Conservation (phyloP, 2,888 invertebrate species). For the Ichneumoninae sp. region DNA sequence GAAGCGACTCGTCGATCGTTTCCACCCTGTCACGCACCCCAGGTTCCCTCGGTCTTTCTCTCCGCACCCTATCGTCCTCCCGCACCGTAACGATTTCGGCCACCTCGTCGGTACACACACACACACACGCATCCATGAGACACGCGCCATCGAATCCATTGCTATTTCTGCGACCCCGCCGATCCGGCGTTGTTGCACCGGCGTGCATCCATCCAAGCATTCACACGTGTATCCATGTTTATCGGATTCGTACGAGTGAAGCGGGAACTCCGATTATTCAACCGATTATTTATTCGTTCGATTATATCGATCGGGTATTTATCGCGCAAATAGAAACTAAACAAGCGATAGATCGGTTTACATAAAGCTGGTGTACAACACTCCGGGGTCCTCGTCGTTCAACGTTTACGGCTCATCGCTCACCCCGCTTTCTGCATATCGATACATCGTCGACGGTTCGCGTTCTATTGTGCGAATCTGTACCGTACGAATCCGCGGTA, state of each 20-base stretch:
- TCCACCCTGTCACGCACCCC: constrained; percentile 68
- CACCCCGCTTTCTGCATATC: constrained; percentile 42
- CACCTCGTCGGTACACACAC: constrained; percentile 15
- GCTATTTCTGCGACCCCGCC: constrained; percentile 43
- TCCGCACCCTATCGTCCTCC: constrained; percentile 24
- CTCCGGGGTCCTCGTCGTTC: constrained; percentile 44
- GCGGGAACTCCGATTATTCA: constrained; percentile 49
- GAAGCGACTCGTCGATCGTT: constrained; percentile 62
- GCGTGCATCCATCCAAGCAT: constrained; percentile 28
- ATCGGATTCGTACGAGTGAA: constrained; percentile 40
- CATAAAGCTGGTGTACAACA: constrained; percentile 28
- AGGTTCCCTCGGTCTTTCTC: constrained; percentile 51
- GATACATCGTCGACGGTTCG: constrained; percentile 53
- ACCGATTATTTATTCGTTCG: constrained; percentile 65
- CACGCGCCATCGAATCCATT: constrained; percentile 55
- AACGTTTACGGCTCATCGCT: constrained; percentile 60
- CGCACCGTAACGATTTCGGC: constrained; percentile 24
- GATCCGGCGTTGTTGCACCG: constrained; percentile 43
- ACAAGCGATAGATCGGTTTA: constrained; percentile 56
- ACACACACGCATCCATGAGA: constrained; percentile 36
- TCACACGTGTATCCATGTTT: constrained; percentile 31
- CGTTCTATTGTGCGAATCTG: constrained; percentile 9
- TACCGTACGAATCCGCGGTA: neutral
- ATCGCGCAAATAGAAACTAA: constrained; percentile 63
- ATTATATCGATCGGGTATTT: constrained; percentile 64